phyloP scores from a whole-genome alignment of 1,140 invertebrate species.

The Musca domestica region DNA sequence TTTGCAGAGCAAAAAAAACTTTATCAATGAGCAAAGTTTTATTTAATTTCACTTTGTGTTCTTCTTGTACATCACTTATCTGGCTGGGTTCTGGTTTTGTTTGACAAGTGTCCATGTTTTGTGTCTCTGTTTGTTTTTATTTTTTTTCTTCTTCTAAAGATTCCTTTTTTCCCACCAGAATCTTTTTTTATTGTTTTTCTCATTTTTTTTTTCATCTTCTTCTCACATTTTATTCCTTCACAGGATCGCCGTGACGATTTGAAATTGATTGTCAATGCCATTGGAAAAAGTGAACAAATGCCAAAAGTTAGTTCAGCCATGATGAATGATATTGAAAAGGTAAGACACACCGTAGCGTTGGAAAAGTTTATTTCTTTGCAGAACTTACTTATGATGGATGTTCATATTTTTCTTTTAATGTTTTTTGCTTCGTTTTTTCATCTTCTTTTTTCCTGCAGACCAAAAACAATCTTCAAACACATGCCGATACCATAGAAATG shows the following conservation, averaged over 20 bases:
- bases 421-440: conserved; percentile 12
- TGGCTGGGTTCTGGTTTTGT: no score
- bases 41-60: no score
- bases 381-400: background rate
- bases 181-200: background rate
- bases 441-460: conserved; percentile 32
- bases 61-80: no score
- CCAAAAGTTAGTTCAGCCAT: conserved; percentile 48
- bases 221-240: background rate
- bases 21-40: no score
- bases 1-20: no score
- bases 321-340: conserved; percentile 53
- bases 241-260: conserved; percentile 53
- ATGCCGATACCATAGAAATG: conserved; percentile 48
- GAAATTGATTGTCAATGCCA: conserved; percentile 49
- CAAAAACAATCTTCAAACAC: conserved; percentile 51
- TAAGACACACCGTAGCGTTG: conserved; percentile 24
- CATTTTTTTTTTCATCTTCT: background rate
- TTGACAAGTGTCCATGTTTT: no score
- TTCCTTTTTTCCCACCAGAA: background rate
- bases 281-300: conserved; percentile 48
- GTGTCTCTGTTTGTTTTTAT: no score
- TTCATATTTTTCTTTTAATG: conserved; percentile 1
- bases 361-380: background rate
- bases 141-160: no score